Base-by-base conservation (phyloP, 2,113 vertebrate species). In the Antechinus flavipes region DNA sequence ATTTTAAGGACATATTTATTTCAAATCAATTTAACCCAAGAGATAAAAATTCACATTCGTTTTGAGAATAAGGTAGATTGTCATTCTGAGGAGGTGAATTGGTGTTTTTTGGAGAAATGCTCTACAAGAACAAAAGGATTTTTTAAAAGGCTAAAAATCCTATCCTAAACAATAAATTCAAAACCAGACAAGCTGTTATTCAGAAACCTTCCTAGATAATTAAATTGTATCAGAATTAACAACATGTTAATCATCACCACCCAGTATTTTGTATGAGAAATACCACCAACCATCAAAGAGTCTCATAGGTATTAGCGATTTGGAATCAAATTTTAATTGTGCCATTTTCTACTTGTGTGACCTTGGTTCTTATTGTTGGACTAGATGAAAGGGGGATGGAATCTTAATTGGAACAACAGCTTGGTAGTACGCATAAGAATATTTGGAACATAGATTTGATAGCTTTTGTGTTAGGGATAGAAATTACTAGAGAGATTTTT, bases 1-100 rank as follows among this genome's bases (percentile, higher is more conserved):
- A 95, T 95, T 91, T 96, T 95, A 95, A 97, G 55, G 55, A 55
- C 35, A 94, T 61, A 12, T 96, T 96, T 97, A 91, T 94, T 97
- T 76, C 91, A 76, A 96, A 94, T 96, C 91, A 93, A n/a, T 92
- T 84, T 91, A 54, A 95, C 91, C 96, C 91, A 53, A 93, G 92
- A 93, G 68, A 95, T 92, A 94, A 96, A 92, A 89, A 93, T 49
- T 95, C 49, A 92, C 55, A 53, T 90, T 68, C 30, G 76, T 95
- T 97, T 92, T 91, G 61, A 97, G 90, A 95, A 95, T 95, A 96
- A 91, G 55, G 23, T 7, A 68, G 53, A 30, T 84, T 84, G 54
- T 93, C 89, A 93, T 95, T 89, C 55, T 90, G n/a, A 96, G 89
- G 42, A 96, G 46, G 89, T 89, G 95, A 95, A 46, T 61, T n/a